These are phyloP conservation scores for Lampris incognitus DNA, from an alignment of 2,113 vertebrate species.

Conservation along the genomic window DNA sequence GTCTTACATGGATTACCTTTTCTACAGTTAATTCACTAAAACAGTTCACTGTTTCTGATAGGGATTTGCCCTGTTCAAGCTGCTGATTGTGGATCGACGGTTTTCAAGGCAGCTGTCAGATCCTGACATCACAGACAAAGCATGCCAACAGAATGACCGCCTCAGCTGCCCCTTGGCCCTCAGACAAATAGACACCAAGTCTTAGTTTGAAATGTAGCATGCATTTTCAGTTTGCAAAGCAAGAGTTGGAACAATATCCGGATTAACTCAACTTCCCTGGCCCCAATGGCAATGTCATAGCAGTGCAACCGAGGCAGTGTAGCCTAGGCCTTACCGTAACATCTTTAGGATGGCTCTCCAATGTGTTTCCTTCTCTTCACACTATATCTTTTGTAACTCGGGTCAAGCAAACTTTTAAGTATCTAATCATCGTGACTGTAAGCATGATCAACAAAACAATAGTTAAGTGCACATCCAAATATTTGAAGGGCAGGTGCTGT, in stretches of 20 bases:
- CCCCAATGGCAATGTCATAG: background rate
- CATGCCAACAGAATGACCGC: slow-evolving; percentile 18
- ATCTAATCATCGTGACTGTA: too few relatives aligned
- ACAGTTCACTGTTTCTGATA: background rate
- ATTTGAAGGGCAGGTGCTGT: too few relatives aligned
- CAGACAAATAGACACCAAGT: slow-evolving; percentile 20
- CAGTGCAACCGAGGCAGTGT: background rate
- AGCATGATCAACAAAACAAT: too few relatives aligned
- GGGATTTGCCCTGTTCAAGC: background rate
- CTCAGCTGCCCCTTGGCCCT: slow-evolving; percentile 9
- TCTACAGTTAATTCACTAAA: background rate
- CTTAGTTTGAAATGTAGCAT: slow-evolving; percentile 17
- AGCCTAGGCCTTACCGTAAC: background rate
- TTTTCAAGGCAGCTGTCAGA: slow-evolving; percentile 23
- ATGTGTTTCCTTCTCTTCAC: too few relatives aligned
- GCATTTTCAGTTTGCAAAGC: slow-evolving; percentile 20
- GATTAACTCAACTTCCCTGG: slow-evolving; percentile 3
- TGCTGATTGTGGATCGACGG: background rate
- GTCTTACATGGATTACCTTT: background rate
- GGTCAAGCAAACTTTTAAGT: too few relatives aligned
- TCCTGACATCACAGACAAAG: slow-evolving; percentile 30
- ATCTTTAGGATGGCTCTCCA: too few relatives aligned
- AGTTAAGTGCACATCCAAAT: too few relatives aligned
- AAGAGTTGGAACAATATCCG: slow-evolving; percentile 5
- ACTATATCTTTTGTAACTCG: too few relatives aligned